Evolutionary conservation across 2,888 invertebrate species (phyloP).

Genomic region (Ectobius pallidus): DNA sequence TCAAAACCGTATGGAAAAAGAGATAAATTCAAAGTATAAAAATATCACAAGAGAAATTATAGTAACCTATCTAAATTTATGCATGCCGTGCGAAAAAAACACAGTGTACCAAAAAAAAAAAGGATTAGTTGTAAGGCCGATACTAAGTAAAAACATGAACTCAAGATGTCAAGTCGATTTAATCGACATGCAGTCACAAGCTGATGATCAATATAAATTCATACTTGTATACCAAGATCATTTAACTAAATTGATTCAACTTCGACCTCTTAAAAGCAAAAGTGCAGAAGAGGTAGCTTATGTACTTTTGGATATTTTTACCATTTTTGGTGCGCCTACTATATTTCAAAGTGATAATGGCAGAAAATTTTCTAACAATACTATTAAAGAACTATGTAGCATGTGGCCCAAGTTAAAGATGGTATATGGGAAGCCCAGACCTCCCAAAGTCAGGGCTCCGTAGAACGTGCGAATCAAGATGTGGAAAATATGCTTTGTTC

Average conservation of each 20-base stretch:
- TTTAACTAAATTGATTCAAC: not conserved
- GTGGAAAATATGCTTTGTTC: slow-evolving; percentile 36
- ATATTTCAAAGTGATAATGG: not conserved
- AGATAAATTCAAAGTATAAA: not conserved
- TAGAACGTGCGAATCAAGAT: slow-evolving; percentile 18
- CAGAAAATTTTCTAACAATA: not conserved
- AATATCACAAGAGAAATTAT: not conserved
- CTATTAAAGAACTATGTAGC: not conserved
- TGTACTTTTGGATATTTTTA: not conserved
- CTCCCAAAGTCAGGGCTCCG: not conserved
- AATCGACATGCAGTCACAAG: not conserved
- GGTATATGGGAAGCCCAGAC: slow-evolving; percentile 4
- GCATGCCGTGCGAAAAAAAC: not conserved
- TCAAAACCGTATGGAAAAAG: not conserved
- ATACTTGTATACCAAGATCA: not conserved
- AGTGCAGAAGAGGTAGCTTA: slow-evolving; percentile 4
- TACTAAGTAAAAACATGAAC: not conserved
- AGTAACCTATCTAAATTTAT: too few relatives aligned
- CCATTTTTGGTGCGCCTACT: not conserved
- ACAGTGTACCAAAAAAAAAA: not conserved
- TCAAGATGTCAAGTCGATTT: not conserved
- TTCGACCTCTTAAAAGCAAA: not conserved
- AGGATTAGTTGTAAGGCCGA: not conserved
- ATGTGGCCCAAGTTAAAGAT: slow-evolving; percentile 19
- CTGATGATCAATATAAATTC: not conserved